Percentiles rank a stretch among this genome's conserved stretches.
Evolutionary conservation across 2,888 invertebrate genomes (phyloP).

Genomic region (Hofmannophila pseudospretella): DNA sequence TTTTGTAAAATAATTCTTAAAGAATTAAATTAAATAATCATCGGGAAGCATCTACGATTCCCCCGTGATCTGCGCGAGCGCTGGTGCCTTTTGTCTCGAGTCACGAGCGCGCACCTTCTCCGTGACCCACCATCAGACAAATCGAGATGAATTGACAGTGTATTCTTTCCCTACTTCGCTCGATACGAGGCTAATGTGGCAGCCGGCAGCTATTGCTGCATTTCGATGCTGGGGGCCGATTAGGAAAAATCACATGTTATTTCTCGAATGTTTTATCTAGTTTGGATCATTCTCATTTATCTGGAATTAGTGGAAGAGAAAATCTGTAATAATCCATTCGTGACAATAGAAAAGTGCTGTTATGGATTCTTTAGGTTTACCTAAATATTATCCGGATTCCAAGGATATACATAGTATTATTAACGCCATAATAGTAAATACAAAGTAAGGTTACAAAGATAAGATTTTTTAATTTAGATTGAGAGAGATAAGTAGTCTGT

Average conservation of each 20-base stretch:
- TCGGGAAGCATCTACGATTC: slow-evolving; percentile 21
- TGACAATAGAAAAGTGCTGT: too few relatives aligned
- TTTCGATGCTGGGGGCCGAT: slow-evolving; percentile 8
- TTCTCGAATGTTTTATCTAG: background rate
- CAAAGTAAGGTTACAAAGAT: too few relatives aligned
- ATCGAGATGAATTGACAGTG: slow-evolving; percentile 69
- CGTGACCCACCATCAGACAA: slow-evolving; percentile 67
- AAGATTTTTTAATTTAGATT: too few relatives aligned
- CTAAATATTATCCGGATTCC: too few relatives aligned
- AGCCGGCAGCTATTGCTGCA: slow-evolving; percentile 2
- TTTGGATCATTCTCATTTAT: background rate
- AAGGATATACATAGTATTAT: too few relatives aligned
- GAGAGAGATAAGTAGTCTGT: too few relatives aligned
- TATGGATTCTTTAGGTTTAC: too few relatives aligned
- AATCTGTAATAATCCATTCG: too few relatives aligned
- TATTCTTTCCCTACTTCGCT: slow-evolving; percentile 42
- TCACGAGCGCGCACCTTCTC: slow-evolving; percentile 52
- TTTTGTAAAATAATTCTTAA: too few relatives aligned
- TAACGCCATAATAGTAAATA: too few relatives aligned
- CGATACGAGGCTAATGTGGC: slow-evolving; percentile 9
- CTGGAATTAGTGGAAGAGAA: background rate
- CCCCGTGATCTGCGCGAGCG: slow-evolving; percentile 27
- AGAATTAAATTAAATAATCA: too few relatives aligned
- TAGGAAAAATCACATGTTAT: slow-evolving; percentile 2
- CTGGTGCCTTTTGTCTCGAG: slow-evolving; percentile 29